Evolutionary conservation across 2,113 vertebrate species (phyloP), one percentile per base, ranked within the genome.

Genomic region (Cyrtonyx montezumae): DNA sequence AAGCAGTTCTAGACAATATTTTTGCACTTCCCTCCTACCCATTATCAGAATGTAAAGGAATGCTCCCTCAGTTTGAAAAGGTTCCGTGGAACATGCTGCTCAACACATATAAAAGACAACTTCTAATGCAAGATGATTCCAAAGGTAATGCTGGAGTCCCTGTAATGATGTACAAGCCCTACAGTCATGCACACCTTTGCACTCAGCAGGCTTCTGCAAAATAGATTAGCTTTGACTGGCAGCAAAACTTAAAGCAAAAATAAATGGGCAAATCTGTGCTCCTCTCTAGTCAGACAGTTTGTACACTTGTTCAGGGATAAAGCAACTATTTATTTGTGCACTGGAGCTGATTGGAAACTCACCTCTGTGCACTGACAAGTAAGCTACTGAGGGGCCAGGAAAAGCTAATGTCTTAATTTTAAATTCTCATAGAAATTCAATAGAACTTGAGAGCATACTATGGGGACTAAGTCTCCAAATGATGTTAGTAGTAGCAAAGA

Each of bases 21-120:
- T 95, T 83, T 58, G 42, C 42, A 37, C 42, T 86, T 91, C 11
- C 46, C 66, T 87, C 70, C 70, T 36, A 93, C 40, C 30, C 26
- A 36, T 91, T 87, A 59, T 85, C 43, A 93, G 76, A 82, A 79
- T 61, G 26, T 69, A 73, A 87, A 90, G 53, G 40, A 89, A 93
- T 12, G 63, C 11, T 93, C n/a, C 40, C 20, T 94, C 28, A 46
- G n/a, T 0, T 48, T 85, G 32, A 56, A 82, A 90, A 90, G 25
- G 53, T 73, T 23, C 48, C n/a, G 51, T 51, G 30, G 13, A 71
- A 61, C 73, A 71, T 17, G 28, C 92, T 82, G 42, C 26, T 76
- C 25, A 65, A 70, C 48, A 26, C 0, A 0, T 67, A 28, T 55
- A 65, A 87, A 65, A 82, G 18, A 59, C 21, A 79, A 32, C 26